phyloP scores from a whole-genome alignment of 2,113 vertebrate species.

The Siphamia tubifer region DNA sequence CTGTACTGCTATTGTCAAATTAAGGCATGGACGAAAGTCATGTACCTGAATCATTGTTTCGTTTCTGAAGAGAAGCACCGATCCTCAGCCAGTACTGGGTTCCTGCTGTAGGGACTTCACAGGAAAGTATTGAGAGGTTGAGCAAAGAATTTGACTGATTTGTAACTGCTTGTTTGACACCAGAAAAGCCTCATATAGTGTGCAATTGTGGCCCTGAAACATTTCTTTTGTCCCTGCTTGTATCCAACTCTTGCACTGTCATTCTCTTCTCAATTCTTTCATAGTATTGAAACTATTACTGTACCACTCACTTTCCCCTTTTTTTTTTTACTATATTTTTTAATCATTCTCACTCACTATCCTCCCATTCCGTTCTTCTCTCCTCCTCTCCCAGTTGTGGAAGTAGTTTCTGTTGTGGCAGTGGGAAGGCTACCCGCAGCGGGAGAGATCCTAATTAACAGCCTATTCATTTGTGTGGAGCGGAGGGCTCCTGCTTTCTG shows the following conservation, averaged over 20 bases:
- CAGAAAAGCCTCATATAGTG: slow-evolving; percentile 16
- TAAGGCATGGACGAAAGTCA: no score
- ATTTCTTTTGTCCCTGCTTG: not conserved
- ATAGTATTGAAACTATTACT: not conserved
- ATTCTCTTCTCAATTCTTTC: not conserved
- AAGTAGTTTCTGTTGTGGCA: slow-evolving; percentile 75
- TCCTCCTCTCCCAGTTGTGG: slow-evolving; percentile 51
- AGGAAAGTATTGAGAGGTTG: slow-evolving; percentile 4
- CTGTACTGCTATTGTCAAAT: no score
- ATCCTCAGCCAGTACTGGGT: not conserved
- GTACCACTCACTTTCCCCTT: slow-evolving; percentile 18
- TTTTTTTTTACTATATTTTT: slow-evolving; percentile 35
- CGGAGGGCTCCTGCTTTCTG: slow-evolving; percentile 76
- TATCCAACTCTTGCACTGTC: not conserved
- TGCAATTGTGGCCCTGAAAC: slow-evolving; percentile 12
- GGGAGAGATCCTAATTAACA: slow-evolving; percentile 87
- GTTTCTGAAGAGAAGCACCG: not conserved
- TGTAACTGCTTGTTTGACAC: slow-evolving; percentile 26
- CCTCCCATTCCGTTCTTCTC: slow-evolving; percentile 18
- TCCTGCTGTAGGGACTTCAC: not conserved
- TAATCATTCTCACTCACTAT: slow-evolving; percentile 28
- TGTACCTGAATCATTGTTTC: no score
- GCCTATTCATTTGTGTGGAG: slow-evolving; percentile 84
- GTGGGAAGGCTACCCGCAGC: slow-evolving; percentile 82
- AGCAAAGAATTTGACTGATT: not conserved